A percentile compares a stretch with the other conserved stretches of the same genome.
phyloP scores from a whole-genome alignment of 1,140 invertebrate species.

The Magallana angulata region DNA sequence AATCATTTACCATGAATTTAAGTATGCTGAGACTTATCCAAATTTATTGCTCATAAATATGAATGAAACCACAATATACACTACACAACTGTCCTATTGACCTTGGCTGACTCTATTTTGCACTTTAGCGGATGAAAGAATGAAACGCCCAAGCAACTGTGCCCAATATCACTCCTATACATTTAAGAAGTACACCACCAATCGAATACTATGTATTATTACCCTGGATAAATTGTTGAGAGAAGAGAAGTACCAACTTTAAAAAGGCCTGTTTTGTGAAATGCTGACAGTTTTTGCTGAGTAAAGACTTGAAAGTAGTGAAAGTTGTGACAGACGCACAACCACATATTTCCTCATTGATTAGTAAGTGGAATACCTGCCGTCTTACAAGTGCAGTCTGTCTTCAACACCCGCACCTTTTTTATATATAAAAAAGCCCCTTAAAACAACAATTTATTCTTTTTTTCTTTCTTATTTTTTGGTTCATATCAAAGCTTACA shows the following conservation, averaged over 20 bases:
- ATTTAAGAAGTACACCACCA: slow-evolving; percentile 6
- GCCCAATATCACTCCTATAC: slow-evolving; percentile 39
- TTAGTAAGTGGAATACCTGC: slow-evolving; percentile 41
- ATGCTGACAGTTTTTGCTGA: neutral
- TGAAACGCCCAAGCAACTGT: slow-evolving; percentile 28
- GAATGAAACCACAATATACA: too few relatives aligned
- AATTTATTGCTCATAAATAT: too few relatives aligned
- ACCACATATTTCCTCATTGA: slow-evolving; percentile 13
- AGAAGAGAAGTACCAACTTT: slow-evolving; percentile 25
- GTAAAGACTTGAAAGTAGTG: neutral
- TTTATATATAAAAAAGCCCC: too few relatives aligned
- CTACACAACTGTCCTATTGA: too few relatives aligned
- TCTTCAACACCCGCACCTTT: too few relatives aligned
- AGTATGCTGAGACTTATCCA: too few relatives aligned
- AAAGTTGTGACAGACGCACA: slow-evolving; percentile 42
- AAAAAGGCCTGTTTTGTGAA: slow-evolving; percentile 49
- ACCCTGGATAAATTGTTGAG: slow-evolving; percentile 28
- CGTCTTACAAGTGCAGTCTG: too few relatives aligned
- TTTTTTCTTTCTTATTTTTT: too few relatives aligned
- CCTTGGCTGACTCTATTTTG: too few relatives aligned
- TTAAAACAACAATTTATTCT: too few relatives aligned
- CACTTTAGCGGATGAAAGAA: slow-evolving; percentile 41
- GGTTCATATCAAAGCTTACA: too few relatives aligned
- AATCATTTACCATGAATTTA: too few relatives aligned
- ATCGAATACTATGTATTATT: neutral